Evolutionary conservation across 1,140 invertebrate genomes (phyloP).

Genomic region (Eciton burchellii): DNA sequence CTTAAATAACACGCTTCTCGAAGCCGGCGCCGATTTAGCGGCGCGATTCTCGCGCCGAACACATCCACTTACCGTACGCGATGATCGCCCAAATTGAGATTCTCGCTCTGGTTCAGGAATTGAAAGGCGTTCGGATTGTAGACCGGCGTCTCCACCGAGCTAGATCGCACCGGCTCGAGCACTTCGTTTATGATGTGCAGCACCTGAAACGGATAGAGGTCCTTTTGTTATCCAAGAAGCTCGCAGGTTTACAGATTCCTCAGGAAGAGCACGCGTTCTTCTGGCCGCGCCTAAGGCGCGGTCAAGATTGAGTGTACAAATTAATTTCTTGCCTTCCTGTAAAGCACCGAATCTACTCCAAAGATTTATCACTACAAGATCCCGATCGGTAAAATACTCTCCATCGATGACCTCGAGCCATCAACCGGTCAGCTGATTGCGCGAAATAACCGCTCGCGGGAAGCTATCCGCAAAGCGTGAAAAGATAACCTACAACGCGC

Average conservation of each 20-base stretch:
- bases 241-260: no score
- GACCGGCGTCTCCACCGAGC: conserved; percentile 86
- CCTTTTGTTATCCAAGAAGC: not conserved
- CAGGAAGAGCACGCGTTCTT: not conserved
- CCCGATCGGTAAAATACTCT: no score
- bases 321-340: no score
- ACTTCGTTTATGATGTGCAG: conserved; percentile 94
- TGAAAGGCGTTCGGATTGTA: conserved; percentile 92
- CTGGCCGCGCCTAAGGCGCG: no score
- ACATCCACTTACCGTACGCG: conserved; percentile 87
- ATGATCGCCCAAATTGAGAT: conserved; percentile 89
- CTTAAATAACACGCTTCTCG: conserved; percentile 18
- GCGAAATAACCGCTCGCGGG: no score
- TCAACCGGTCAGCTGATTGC: no score
- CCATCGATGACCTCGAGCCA: no score
- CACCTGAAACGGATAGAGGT: conserved; percentile 86
- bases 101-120: conserved; percentile 91
- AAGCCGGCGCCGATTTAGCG: conserved; percentile 33
- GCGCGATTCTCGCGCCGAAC: not conserved
- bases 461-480: no score
- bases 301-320: no score
- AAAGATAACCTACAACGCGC: no score
- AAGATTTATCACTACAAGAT: no score
- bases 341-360: no score
- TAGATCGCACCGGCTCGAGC: conserved; percentile 89